Base-by-base conservation (phyloP, 2,113 vertebrate species). In the Gallinago undulata region DNA sequence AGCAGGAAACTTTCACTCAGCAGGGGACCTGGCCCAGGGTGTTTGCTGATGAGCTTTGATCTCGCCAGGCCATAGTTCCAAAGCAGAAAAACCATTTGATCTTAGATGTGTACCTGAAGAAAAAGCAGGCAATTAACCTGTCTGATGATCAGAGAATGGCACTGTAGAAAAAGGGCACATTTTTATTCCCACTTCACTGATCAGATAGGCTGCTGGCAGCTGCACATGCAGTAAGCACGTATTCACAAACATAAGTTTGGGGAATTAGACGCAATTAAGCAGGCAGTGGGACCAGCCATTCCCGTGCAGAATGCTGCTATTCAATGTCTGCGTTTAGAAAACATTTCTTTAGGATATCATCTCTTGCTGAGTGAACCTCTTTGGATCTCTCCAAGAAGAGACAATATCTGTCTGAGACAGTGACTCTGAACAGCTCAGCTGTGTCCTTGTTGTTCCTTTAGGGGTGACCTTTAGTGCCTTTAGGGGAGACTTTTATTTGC, bases 151-250 rank as follows among this genome's bases (percentile, higher is more conserved):
- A 48, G 79, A 84, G 50, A 24, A 59, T 1, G 37, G 37, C n/a
- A 9, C 53, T 51, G 16, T 16, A 24, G 37, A 8, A 59, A 57
- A 41, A 25, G 17, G 28, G 31, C 13, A 23, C 21, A 13, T 45
- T 33, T 50, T 51, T 30, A 9, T 30, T 77, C 53, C 24, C 11
- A 1, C 24, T 39, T 51, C 11, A 5, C 27, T 19, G 43, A 31
- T 57, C 27, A 62, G 47, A 30, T 47, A 35, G 31, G 48, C 73
- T 1, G 18, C 16, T 24, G n/a, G 83, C 77, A 67, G 35, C 77
- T n/a, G 59, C 16, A 1, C 5, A 0, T 6, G 19, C 23, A 50
- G 27, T 24, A 15, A 33, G n/a, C 19, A 39, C 0, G 0, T 45
- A 9, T 16, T n/a, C 55, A 15, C 48, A 21, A 21, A 21, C 2